Evolutionary conservation across 1,140 invertebrate genomes (phyloP).

Genomic region (Rhopalosiphum maidis): DNA sequence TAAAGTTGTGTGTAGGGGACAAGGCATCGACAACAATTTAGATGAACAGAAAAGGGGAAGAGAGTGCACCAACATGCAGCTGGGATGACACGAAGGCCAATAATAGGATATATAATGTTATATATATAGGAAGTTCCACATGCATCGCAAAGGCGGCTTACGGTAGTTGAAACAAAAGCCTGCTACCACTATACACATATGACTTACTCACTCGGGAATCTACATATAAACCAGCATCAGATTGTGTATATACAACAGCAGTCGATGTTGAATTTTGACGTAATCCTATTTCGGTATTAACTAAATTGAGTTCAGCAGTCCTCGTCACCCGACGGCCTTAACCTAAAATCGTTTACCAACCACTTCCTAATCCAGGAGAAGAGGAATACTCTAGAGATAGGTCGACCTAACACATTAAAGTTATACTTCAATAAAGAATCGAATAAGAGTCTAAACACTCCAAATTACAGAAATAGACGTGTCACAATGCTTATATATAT

Average conservation of each 20-base stretch:
- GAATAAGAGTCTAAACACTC: background rate
- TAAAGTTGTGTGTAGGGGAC: background rate
- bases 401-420: background rate
- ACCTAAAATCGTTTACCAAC: slow-evolving; percentile 32
- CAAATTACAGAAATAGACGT: background rate
- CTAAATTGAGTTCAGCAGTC: slow-evolving; percentile 40
- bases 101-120: slow-evolving; percentile 40
- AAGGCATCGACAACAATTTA: background rate
- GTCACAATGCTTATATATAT: background rate
- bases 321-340: background rate
- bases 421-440: background rate
- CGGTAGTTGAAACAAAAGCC: slow-evolving; percentile 45
- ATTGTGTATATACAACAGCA: slow-evolving; percentile 1
- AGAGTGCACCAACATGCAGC: background rate
- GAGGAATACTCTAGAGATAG: background rate
- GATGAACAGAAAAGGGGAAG: background rate
- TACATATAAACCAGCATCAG: slow-evolving; percentile 37
- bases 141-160: slow-evolving; percentile 28
- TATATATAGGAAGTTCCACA: slow-evolving; percentile 10
- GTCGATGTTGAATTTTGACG: slow-evolving; percentile 43
- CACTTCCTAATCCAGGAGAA: background rate
- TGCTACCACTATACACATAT: slow-evolving; percentile 6
- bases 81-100: slow-evolving; percentile 35
- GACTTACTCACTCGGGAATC: slow-evolving; percentile 6
- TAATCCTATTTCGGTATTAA: slow-evolving; percentile 56